These are phyloP conservation scores for Epizoanthus illoricatus DNA, from an alignment of 92 coral and sea anemone genomes.

Conservation along the genomic window DNA sequence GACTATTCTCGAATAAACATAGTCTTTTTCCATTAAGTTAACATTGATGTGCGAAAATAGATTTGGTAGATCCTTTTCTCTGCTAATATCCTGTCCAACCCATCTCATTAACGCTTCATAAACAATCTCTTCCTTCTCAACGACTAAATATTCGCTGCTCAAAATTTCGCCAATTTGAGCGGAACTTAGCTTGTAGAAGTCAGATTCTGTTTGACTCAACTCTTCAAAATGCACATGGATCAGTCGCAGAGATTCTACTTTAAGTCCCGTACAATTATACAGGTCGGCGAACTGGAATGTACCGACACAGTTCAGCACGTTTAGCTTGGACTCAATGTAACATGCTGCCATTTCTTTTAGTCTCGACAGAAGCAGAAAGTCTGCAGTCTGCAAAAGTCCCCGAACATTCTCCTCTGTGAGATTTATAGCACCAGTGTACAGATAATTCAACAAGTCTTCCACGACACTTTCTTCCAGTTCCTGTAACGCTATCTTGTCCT, in stretches of 20 bases:
- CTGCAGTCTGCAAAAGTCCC: slow-evolving; percentile 14
- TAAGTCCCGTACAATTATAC: slow-evolving; percentile 22
- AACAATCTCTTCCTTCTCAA: slow-evolving; percentile 10
- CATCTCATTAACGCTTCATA: slow-evolving; percentile 19
- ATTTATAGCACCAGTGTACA: slow-evolving; percentile 16
- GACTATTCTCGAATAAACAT: not conserved
- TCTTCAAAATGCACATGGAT: slow-evolving; percentile 13
- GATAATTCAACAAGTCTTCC: slow-evolving; percentile 18
- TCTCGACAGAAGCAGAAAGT: slow-evolving; percentile 19
- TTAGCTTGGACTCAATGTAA: slow-evolving; percentile 9
- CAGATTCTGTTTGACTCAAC: slow-evolving; percentile 6
- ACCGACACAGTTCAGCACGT: slow-evolving; percentile 8
- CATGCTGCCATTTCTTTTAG: slow-evolving; percentile 38
- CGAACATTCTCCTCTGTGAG: not conserved
- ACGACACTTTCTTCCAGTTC: slow-evolving; percentile 9
- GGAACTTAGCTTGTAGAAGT: not conserved
- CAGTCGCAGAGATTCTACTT: slow-evolving; percentile 17
- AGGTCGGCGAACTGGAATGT: slow-evolving; percentile 22
- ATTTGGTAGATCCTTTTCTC: slow-evolving; percentile 1
- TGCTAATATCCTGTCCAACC: not conserved
- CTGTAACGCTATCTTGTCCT: slow-evolving; percentile 4
- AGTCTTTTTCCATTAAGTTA: not conserved
- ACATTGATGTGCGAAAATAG: not conserved
- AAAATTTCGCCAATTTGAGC: not conserved
- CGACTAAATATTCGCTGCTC: not conserved